Percentiles rank a stretch among this genome's conserved stretches.
Evolutionary conservation across 2,888 invertebrate genomes (phyloP).

Genomic region (Periphyllus acericola): DNA sequence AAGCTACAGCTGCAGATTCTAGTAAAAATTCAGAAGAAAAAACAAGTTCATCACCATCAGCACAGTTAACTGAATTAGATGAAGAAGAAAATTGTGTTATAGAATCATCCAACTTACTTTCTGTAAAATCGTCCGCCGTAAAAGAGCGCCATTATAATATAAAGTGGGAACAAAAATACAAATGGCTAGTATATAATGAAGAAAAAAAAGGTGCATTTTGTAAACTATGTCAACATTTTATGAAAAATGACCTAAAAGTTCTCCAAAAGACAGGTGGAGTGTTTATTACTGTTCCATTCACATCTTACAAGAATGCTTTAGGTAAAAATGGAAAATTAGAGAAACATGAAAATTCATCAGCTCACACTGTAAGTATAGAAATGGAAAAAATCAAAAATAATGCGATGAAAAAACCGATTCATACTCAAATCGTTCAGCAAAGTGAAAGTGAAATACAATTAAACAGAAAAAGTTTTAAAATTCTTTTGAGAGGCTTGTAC

Average conservation of each 20-base stretch:
- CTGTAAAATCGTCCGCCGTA: background rate
- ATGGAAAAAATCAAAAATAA: slow-evolving; percentile 14
- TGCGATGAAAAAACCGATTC: background rate
- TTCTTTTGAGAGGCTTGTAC: background rate
- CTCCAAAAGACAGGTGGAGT: slow-evolving; percentile 2
- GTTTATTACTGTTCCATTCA: background rate
- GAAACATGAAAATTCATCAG: slow-evolving; percentile 2
- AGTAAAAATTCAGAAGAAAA: background rate
- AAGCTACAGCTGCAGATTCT: background rate
- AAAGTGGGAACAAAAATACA: background rate
- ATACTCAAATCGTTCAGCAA: background rate
- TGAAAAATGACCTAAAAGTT: background rate
- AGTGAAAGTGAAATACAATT: slow-evolving; percentile 17
- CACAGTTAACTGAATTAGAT: slow-evolving; percentile 6
- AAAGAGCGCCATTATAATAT: slow-evolving; percentile 12
- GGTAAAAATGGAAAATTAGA: slow-evolving; percentile 6
- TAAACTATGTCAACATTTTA: slow-evolving; percentile 1
- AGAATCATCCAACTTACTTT: slow-evolving; percentile 27
- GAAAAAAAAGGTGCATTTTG: slow-evolving; percentile 8
- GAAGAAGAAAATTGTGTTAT: background rate
- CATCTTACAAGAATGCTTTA: background rate
- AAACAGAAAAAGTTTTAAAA: slow-evolving; percentile 12
- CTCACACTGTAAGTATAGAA: slow-evolving; percentile 4
- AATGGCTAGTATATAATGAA: background rate
- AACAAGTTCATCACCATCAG: background rate